Base-by-base conservation (phyloP, 1,140 invertebrate genomes). In the Drosophila bipectinata region DNA sequence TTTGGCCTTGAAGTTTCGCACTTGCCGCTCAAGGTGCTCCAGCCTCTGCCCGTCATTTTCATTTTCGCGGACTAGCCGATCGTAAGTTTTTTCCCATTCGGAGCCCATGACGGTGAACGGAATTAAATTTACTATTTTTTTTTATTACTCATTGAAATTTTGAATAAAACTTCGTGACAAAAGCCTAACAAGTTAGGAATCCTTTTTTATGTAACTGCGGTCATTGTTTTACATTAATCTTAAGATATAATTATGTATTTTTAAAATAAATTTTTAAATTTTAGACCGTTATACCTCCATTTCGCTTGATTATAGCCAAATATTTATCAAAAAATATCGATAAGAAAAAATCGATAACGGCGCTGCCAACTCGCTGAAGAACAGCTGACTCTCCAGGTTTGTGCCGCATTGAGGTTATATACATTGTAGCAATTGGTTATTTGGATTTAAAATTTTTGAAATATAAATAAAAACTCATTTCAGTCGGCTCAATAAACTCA, bases 331-430 rank as follows among this genome's bases (percentile, higher is more conserved):
- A 3, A 7, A 37, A 37, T 14, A 10, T 41, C 39, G 5, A 44
- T 37, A 37, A 4, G 9, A 10, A 9, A 8, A 37, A 26, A 53
- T 12, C 9, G 39, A 62, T 49, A 28, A 14, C 44, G 3, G 26
- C 4, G 30, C 45, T 49, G 45, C 28, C 57, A 56, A 24, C 51
- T 41, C 21, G 28, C 15, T 14, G 0, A 12, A 2, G 24, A 64
- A 54, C 64, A 68, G 64, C 64, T 68, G 64, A 45, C 28, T 61
- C 5, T n/a, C 15, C 12, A 24, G 26, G 4, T 15, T 62, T 67
- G 45, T 32, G 24, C 62, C 66, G 51, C 41, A 28, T 52, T 34
- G 28, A 52, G 51, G 51, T 53, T 53, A 53, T 4, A 32, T 14
- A 37, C 30, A 53, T 53, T 53, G 30, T 37, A 32, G 14, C 41